Evolutionary conservation across 2,113 vertebrate genomes (phyloP).

Genomic region (Trochalopteron elliotii): DNA sequence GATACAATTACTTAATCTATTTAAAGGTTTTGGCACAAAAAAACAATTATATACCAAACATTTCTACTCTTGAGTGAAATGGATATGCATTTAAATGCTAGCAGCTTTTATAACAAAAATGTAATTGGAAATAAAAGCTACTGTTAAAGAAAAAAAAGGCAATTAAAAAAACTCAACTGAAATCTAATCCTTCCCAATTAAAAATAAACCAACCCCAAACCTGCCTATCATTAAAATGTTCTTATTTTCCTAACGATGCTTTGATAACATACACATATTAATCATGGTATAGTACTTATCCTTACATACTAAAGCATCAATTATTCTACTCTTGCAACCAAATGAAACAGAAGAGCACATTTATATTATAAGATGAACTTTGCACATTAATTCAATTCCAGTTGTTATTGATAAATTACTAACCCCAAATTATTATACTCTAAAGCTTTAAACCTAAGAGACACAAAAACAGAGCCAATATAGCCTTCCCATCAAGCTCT

Average conservation of each 20-base stretch:
- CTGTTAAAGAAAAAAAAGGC: background rate
- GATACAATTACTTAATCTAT: background rate
- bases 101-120: background rate
- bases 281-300: background rate
- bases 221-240: background rate
- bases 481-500: background rate
- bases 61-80: background rate
- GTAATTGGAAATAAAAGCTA: background rate
- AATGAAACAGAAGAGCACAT: background rate
- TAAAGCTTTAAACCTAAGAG: background rate
- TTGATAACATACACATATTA: background rate
- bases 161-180: background rate
- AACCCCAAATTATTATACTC: background rate
- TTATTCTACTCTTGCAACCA: background rate
- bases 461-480: background rate
- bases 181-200: background rate
- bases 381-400: background rate
- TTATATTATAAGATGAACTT: background rate
- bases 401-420: background rate
- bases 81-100: background rate
- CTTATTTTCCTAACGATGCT: background rate
- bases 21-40: background rate
- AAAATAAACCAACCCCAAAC: background rate
- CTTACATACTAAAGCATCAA: background rate
- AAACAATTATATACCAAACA: background rate